phyloP scores from a whole-genome alignment of 2,888 invertebrate species.

The Phytoseiulus persimilis region DNA sequence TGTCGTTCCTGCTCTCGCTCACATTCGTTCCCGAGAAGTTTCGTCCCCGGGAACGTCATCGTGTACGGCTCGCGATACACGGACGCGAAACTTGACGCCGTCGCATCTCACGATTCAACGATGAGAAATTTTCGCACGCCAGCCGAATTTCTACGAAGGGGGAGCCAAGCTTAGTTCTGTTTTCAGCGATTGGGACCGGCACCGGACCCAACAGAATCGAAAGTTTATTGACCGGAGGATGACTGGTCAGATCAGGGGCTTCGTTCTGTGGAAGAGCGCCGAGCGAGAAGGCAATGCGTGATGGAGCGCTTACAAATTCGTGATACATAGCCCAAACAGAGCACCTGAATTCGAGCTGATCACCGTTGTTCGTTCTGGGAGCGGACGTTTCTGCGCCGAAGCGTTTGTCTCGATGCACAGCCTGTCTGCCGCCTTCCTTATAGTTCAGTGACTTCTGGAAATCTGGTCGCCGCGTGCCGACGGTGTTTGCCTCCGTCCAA shows the following conservation, averaged over 20 bases:
- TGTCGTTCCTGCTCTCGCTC: no score
- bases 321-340: background rate
- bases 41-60: no score
- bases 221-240: background rate
- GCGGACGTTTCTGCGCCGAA: background rate
- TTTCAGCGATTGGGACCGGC: background rate
- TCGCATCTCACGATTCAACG: no score
- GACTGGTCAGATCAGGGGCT: background rate
- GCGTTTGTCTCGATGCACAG: background rate
- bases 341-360: background rate
- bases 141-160: no score
- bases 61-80: no score
- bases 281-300: background rate
- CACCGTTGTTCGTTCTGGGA: background rate
- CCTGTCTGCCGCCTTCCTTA: background rate
- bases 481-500: background rate
- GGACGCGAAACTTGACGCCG: no score
- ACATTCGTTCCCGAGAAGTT: no score
- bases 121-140: no score
- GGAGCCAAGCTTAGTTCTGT: no score
- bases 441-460: background rate
- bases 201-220: background rate
- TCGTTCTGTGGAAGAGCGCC: background rate
- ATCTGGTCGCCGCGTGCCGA: background rate
- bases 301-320: background rate